phyloP scores from a whole-genome alignment of 2,797 vertebrate genomes.

The Anabas testudineus region DNA sequence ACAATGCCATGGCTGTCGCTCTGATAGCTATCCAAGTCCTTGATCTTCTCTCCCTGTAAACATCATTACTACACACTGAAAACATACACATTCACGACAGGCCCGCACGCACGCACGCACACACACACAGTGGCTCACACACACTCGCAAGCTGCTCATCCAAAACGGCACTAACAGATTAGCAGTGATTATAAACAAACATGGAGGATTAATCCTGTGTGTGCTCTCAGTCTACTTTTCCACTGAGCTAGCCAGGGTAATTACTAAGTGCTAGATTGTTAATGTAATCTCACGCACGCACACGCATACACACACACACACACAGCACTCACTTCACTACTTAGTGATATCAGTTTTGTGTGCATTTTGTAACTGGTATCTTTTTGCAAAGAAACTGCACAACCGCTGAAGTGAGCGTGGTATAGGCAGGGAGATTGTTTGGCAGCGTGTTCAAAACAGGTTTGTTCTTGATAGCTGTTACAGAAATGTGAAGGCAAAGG shows the following conservation, averaged over 20 bases:
- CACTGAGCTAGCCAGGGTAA: constrained; percentile 78
- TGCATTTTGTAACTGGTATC: constrained; percentile 42
- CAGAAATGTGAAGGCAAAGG: not conserved
- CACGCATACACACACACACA: constrained; percentile 22
- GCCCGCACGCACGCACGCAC: constrained; percentile 48
- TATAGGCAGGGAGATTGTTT: constrained; percentile 15
- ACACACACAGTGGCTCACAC: constrained; percentile 48
- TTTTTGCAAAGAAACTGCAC: constrained; percentile 23
- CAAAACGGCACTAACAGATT: constrained; percentile 80
- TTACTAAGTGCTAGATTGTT: constrained; percentile 78
- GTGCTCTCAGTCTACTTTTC: constrained; percentile 79
- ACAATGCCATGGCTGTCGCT: constrained; percentile 68
- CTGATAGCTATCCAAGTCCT: constrained; percentile 73
- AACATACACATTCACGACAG: constrained; percentile 59
- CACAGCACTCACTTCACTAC: constrained; percentile 29
- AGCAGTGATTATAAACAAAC: constrained; percentile 87
- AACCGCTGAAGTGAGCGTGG: constrained; percentile 12
- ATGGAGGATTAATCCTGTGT: constrained; percentile 84
- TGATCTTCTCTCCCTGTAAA: constrained; percentile 75
- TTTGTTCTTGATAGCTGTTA: not conserved
- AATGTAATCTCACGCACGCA: constrained; percentile 61
- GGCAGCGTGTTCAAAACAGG: not conserved
- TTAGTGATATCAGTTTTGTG: constrained; percentile 44
- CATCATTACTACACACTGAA: constrained; percentile 72
- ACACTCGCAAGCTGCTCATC: constrained; percentile 70